Conservation (phyloP, 2,113 vertebrate genomes). For the Noctilio leporinus region DNA sequence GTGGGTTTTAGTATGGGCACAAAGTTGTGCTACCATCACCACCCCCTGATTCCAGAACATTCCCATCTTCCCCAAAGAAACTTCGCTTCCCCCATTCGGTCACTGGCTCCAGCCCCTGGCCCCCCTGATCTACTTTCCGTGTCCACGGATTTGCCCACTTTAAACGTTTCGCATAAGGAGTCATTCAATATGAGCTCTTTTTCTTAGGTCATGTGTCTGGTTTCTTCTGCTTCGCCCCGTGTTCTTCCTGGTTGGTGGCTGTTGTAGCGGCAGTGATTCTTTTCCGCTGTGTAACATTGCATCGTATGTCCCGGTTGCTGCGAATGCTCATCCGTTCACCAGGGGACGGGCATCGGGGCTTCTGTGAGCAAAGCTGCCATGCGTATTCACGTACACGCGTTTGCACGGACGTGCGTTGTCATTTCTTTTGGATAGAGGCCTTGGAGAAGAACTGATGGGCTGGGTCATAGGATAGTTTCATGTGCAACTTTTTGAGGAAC, state of each 20-base stretch:
- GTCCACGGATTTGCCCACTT: background rate
- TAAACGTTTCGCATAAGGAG: background rate
- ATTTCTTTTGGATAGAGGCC: background rate
- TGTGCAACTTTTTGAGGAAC: background rate
- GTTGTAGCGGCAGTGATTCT: background rate
- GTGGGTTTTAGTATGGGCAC: background rate
- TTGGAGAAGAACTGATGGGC: background rate
- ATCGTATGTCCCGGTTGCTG: fast-evolving
- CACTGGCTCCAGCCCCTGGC: background rate
- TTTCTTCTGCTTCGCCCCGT: background rate
- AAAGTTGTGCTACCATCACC: no score
- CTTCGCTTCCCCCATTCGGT: fast-evolving
- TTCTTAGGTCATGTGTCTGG: background rate
- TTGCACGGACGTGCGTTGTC: background rate
- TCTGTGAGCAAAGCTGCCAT: background rate
- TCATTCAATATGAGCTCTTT: background rate
- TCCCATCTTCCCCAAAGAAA: background rate
- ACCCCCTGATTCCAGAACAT: background rate
- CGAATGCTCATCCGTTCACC: background rate
- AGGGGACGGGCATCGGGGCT: background rate
- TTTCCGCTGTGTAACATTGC: background rate
- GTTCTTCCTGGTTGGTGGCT: no score
- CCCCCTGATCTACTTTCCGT: no score
- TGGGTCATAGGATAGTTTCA: fast-evolving
- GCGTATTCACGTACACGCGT: no score